Evolutionary conservation across 2,888 invertebrate genomes (phyloP).

Genomic region (Meiosimyza platycephala): DNA sequence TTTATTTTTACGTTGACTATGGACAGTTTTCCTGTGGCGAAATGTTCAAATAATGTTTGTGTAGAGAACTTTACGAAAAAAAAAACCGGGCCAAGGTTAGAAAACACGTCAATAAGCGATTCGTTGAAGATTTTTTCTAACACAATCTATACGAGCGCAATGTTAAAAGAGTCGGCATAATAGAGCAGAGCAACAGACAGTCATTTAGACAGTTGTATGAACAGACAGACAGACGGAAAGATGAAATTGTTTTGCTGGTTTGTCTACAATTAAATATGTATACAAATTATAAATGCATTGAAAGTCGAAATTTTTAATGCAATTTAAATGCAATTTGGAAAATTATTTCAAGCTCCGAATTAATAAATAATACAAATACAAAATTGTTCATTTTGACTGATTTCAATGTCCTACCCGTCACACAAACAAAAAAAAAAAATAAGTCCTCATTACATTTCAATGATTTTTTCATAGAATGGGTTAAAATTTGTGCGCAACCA

Average conservation of each 20-base stretch:
- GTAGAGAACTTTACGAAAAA: slow-evolving; percentile 13
- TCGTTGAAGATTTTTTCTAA: slow-evolving; percentile 1
- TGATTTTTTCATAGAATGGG: too few species aligned
- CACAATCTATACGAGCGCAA: too few species aligned
- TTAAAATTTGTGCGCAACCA: too few species aligned
- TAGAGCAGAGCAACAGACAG: too few species aligned
- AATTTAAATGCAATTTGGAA: background rate
- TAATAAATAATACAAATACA: background rate
- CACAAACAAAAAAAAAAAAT: too few species aligned
- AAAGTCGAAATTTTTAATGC: background rate
- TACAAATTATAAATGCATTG: background rate
- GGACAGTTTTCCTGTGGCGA: slow-evolving; percentile 20
- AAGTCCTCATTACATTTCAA: too few species aligned
- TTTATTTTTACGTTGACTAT: slow-evolving; percentile 14
- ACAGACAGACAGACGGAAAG: background rate
- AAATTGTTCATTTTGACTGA: background rate
- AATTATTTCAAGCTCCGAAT: background rate
- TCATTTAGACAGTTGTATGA: too few species aligned
- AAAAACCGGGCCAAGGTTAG: slow-evolving; percentile 63
- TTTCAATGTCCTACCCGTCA: too few species aligned
- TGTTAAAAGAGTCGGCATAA: too few species aligned
- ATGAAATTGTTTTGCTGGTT: slow-evolving; percentile 7
- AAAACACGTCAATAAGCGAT: slow-evolving; percentile 61
- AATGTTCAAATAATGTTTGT: background rate
- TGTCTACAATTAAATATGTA: background rate